Evolutionary conservation across 2,888 invertebrate species (phyloP).

Genomic region (Drosophila picticornis): DNA sequence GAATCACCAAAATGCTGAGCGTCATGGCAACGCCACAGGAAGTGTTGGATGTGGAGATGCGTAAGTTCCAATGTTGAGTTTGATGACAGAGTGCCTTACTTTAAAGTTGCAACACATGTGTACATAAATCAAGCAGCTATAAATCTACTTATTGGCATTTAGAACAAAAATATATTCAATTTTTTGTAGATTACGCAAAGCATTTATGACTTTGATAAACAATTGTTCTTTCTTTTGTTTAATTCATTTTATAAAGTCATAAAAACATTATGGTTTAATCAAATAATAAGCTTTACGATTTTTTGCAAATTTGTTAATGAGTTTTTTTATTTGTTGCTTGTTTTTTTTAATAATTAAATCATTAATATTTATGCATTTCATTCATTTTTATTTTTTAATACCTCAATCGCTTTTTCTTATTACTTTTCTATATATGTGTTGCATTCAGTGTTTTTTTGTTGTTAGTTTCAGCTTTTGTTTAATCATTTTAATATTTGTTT

Average conservation of each 20-base stretch:
- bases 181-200: not conserved
- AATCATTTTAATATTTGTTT: not conserved
- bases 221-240: not conserved
- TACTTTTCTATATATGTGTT: too few species aligned
- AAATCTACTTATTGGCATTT: not conserved
- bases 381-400: not conserved
- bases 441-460: not conserved
- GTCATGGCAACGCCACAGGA: conserved; percentile 52
- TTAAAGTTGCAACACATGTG: not conserved
- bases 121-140: too few species aligned
- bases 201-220: not conserved
- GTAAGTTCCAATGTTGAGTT: conserved; percentile 32
- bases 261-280: not conserved
- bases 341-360: not conserved
- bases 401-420: not conserved
- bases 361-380: not conserved
- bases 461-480: not conserved
- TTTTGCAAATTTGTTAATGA: not conserved
- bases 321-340: not conserved
- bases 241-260: not conserved
- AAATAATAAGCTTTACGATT: not conserved
- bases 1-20: conserved; percentile 31
- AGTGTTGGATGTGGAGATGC: conserved; percentile 43
- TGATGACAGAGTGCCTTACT: not conserved
- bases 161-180: not conserved